phyloP scores from a whole-genome alignment of 2,797 vertebrate genomes.

The Delichon dasypus region DNA sequence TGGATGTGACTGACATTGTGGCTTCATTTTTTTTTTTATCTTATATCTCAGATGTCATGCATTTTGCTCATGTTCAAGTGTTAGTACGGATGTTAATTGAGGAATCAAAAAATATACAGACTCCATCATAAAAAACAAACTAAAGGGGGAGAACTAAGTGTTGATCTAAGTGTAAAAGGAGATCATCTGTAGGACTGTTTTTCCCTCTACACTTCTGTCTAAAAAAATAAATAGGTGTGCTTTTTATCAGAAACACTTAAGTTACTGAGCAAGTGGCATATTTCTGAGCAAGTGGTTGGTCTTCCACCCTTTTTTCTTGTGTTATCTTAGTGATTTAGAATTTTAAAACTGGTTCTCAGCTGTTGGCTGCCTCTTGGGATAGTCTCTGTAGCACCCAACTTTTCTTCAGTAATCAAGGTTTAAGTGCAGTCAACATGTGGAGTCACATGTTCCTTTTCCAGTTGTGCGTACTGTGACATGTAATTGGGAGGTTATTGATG shows the following conservation, averaged over 20 bases:
- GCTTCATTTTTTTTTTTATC: not conserved
- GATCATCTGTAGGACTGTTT: not conserved
- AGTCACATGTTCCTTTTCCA: not conserved
- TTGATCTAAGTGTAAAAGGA: not conserved
- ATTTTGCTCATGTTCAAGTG: not conserved
- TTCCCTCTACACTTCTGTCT: not conserved
- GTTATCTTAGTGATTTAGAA: not conserved
- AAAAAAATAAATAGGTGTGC: not conserved
- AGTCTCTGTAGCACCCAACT: not conserved
- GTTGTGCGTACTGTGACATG: not conserved
- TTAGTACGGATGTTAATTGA: not conserved
- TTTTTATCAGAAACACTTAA: not conserved
- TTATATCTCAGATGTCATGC: fast-evolving
- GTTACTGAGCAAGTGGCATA: not conserved
- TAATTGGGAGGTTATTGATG: not conserved
- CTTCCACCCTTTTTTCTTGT: not conserved
- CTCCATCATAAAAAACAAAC: not conserved
- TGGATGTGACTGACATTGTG: not conserved
- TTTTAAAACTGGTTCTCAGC: not conserved
- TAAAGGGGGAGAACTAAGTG: not conserved
- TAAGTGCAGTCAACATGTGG: not conserved
- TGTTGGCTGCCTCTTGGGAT: not conserved
- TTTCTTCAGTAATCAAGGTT: not conserved
- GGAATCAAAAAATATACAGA: not conserved
- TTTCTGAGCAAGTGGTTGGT: not conserved